Conservation (phyloP, 1,140 invertebrate species). For the Andrena cerasifolii region DNA sequence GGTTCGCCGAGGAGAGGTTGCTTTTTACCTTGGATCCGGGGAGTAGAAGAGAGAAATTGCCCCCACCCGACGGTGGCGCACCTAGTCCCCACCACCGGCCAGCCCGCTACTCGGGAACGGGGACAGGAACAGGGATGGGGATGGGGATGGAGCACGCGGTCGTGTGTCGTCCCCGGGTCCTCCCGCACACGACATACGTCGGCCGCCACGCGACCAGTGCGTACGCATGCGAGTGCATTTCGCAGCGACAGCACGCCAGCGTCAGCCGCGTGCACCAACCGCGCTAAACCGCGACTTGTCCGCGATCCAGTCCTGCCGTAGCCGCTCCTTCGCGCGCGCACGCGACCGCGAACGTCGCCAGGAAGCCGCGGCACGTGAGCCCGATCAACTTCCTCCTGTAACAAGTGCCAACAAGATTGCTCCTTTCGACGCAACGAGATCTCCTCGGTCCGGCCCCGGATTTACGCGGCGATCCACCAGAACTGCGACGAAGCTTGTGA, state of each 20-base stretch:
- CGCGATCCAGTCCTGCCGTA: neutral
- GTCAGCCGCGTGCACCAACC: slow-evolving; percentile 2
- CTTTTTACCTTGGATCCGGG: slow-evolving; percentile 54
- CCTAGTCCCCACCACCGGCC: slow-evolving; percentile 63
- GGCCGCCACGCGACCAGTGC: slow-evolving; percentile 81
- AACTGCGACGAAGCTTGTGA: too few species aligned
- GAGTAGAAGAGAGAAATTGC: slow-evolving; percentile 18
- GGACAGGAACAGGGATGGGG: too few species aligned
- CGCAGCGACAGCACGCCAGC: slow-evolving; percentile 30
- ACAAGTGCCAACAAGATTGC: slow-evolving; percentile 52
- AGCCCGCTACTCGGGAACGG: neutral
- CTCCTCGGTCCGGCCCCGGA: too few species aligned
- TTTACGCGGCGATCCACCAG: too few species aligned
- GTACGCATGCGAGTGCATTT: slow-evolving; percentile 72
- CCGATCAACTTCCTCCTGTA: slow-evolving; percentile 27
- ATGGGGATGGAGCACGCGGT: slow-evolving; percentile 69
- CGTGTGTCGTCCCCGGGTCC: slow-evolving; percentile 78
- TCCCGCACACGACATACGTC: slow-evolving; percentile 82
- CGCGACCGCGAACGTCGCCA: slow-evolving; percentile 53
- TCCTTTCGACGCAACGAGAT: slow-evolving; percentile 23
- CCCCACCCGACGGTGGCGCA: slow-evolving; percentile 46
- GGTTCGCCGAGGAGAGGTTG: neutral
- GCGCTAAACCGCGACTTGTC: neutral
- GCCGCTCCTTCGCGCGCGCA: slow-evolving; percentile 37
- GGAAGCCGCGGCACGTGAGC: slow-evolving; percentile 58